A percentile compares a stretch with the other conserved stretches of the same genome.
phyloP scores from a whole-genome alignment of 2,888 invertebrate genomes.

The Leptinotarsa peninsularis region DNA sequence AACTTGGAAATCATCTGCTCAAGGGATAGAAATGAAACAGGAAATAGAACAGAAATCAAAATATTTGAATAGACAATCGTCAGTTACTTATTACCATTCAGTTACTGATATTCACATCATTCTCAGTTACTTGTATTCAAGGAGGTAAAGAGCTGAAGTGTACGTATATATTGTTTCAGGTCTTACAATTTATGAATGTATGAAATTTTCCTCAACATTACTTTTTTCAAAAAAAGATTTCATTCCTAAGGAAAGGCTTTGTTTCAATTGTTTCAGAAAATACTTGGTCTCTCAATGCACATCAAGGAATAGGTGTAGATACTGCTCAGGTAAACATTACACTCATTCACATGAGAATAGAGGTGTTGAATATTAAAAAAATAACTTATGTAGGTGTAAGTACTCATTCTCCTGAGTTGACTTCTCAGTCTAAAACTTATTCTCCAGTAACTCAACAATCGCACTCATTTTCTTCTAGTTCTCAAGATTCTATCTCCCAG shows the following conservation, averaged over 20 bases:
- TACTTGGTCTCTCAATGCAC: conserved; percentile 17
- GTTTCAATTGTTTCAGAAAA: conserved; percentile 8
- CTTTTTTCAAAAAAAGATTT: background rate
- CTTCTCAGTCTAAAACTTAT: too few species aligned
- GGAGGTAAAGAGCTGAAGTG: background rate
- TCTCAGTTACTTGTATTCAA: background rate
- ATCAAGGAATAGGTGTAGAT: conserved; percentile 16
- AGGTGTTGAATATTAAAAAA: background rate
- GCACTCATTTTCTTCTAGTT: too few species aligned
- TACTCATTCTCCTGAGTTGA: too few species aligned
- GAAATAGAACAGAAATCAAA: conserved; percentile 7
- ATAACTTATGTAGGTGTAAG: too few species aligned
- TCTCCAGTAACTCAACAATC: too few species aligned
- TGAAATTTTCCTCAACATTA: background rate
- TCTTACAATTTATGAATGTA: conserved; percentile 24
- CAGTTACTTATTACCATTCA: background rate
- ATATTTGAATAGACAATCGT: background rate
- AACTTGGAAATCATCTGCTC: conserved; percentile 11
- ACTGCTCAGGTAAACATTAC: conserved; percentile 1
- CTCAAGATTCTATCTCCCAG: too few species aligned
- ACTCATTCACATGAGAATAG: background rate
- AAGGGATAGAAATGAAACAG: conserved; percentile 1
- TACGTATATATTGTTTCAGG: conserved; percentile 1
- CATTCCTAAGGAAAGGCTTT: background rate
- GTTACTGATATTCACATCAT: background rate